Evolutionary conservation across 2,888 invertebrate species (phyloP).

Genomic region (Tolmerus cingulatus): DNA sequence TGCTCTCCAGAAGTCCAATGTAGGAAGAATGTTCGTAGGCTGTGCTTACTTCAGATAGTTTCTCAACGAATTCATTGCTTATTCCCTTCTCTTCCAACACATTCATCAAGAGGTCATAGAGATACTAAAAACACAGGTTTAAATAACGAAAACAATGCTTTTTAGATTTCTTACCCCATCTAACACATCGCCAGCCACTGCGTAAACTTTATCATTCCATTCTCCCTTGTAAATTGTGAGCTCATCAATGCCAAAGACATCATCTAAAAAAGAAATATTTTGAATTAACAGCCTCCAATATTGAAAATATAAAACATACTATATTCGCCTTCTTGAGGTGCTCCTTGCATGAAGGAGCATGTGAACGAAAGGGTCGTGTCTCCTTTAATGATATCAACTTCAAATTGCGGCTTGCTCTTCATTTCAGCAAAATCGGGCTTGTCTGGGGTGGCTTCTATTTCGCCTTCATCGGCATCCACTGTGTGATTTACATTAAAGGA

Average conservation of each 20-base stretch:
- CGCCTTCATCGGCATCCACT: constrained; percentile 84
- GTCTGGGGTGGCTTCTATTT: constrained; percentile 69
- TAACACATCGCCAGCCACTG: constrained; percentile 92
- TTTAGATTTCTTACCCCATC: constrained; percentile 79
- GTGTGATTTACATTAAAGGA: constrained; percentile 94
- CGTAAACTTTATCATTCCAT: constrained; percentile 85
- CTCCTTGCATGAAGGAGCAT: constrained; percentile 79
- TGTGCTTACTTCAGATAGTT: constrained; percentile 87
- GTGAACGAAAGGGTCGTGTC: constrained; percentile 82
- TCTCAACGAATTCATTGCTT: constrained; percentile 90
- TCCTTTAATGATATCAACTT: constrained; percentile 83
- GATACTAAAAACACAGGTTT: constrained; percentile 72
- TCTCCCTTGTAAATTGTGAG: constrained; percentile 88
- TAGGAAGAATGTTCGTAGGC: constrained; percentile 93
- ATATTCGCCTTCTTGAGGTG: constrained; percentile 74
- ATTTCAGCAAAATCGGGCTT: constrained; percentile 83
- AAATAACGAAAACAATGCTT: not conserved
- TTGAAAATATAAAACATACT: constrained; percentile 64
- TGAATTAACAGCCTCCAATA: not conserved
- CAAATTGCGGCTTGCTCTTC: constrained; percentile 91
- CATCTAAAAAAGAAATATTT: constrained; percentile 68
- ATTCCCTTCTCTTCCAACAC: constrained; percentile 95
- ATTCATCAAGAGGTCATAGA: constrained; percentile 95
- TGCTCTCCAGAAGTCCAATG: constrained; percentile 80
- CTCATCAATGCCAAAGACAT: constrained; percentile 93